Evolutionary conservation across 1,140 invertebrate species (phyloP), one percentile per base, ranked within the genome.

Genomic region (Drosophila baimaii): DNA sequence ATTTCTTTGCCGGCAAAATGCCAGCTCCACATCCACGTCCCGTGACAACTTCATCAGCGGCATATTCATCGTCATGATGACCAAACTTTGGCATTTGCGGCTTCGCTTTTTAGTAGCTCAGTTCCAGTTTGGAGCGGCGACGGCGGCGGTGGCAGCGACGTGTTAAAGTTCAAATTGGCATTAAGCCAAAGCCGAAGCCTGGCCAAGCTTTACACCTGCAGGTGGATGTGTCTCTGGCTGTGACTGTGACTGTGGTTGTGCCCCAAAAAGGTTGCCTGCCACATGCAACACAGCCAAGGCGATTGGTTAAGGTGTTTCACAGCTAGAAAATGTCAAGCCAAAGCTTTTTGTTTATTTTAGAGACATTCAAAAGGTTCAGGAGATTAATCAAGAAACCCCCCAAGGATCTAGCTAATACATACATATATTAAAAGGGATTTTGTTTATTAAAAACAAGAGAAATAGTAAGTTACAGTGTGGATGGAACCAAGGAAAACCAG

Each of bases 1-100:
- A 85, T 85, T 85, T 85, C 81, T 86, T 85, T 82, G 81, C 81
- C 81, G 81, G 81, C 81, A 82, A 85, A 68, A 85, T 85, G 81
- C 65, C 81, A 85, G 35, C 59, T 59, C 41, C 47, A 17, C 47
- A 44, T 56, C 46, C 46, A 49, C 46, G 49, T 52, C 51, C 66
- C 66, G 65, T 71, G 75, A 56, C 81, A 69, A 69, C 65, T 58
- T 31, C 78, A 75, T 41, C 66, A 68, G 21, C 44, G 43, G 27
- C 25, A 52, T 35, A 23, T 41, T 51, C 52, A 68, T 51, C 44
- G 39, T 66, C 41, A 54, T 56, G 31, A 37, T 55, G 43, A 68
- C 55, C 41, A 58, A 79, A 83, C 82, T 86, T 83, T 88, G 83
- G 62, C 83, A 88, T 86, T 77, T 77, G 74, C 72, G 61, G 35